Evolutionary conservation across 2,113 vertebrate genomes (phyloP), one percentile per base, ranked within the genome.

Genomic region (Pollachius pollachius): DNA sequence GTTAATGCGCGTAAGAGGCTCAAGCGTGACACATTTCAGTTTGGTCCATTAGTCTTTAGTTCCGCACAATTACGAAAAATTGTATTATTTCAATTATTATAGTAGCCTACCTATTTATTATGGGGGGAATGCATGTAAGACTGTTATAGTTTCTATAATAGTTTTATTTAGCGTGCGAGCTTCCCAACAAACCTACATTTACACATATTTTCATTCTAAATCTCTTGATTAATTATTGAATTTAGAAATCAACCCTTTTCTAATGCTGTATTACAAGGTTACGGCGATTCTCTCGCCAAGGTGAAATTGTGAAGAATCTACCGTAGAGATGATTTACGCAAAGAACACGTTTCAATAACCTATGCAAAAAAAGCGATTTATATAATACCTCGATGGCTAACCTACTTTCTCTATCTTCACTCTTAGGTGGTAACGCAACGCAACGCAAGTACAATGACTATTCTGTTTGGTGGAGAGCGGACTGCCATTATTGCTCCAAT

Each of bases 291-390:
- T 13, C 41, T 84, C 88, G 81, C 86, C 88, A 92, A 91, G 91
- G 92, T 93, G 91, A 90, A 88, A 86, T 90, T 88, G 90, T 89
- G 91, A 88, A 89, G 87, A 90, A 85, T 84, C 89, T 80, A 77
- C 85, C 74, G 84, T 81, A 78, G 84, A 85, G 81, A 90, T 86
- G 82, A 90, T 90, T 92, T 90, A 89, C 88, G 85, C 85, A 87
- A 88, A 84, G 89, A 82, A 83, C 74, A 57, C 74, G 84, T 85
- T 85, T 87, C 74, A 48, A 48, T 48, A 48, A 48, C 41, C 23
- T 23, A 23, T 23, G 3, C 3, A 48, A 48, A 48, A 48, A 48
- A 48, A 12, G n/a, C 18, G 18, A 54, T 61, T 19, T 17, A 18
- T 70, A 27, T 70, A 54, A 48, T 34, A 48, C 37, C 6, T 12